Evolutionary conservation across 2,797 vertebrate species (phyloP).

Genomic region (Ibycter americanus): DNA sequence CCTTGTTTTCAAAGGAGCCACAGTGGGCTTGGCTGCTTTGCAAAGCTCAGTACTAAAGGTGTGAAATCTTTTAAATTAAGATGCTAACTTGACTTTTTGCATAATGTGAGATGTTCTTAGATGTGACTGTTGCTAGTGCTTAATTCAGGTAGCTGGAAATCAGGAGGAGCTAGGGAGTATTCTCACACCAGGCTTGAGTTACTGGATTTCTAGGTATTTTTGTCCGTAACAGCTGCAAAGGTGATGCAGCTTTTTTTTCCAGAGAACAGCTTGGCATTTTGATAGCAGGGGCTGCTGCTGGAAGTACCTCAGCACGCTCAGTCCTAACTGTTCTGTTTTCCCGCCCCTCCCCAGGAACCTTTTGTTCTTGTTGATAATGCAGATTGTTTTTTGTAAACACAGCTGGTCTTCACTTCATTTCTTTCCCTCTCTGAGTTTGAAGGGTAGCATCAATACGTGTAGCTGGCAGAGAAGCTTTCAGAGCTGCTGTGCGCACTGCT

Average conservation of each 20-base stretch:
- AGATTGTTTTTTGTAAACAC: background rate
- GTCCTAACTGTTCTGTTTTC: background rate
- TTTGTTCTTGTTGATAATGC: background rate
- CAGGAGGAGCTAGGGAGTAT: fast-evolving
- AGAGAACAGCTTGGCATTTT: background rate
- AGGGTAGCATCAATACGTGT: background rate
- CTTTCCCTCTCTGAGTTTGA: background rate
- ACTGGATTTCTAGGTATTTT: background rate
- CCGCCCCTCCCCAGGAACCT: background rate
- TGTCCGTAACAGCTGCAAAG: background rate
- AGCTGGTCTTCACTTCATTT: background rate
- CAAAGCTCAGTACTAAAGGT: background rate
- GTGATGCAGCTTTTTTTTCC: background rate
- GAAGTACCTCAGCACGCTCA: background rate
- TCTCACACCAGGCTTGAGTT: background rate
- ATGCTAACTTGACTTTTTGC: background rate
- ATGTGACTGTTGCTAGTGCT: background rate
- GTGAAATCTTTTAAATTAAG: background rate
- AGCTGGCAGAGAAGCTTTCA: background rate
- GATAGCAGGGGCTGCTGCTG: background rate
- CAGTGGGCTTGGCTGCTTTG: background rate
- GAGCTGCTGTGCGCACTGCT: background rate
- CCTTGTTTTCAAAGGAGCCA: background rate
- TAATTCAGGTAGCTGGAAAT: background rate
- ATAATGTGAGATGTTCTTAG: fast-evolving